Percentiles rank a stretch among this genome's conserved stretches.
Evolutionary conservation across 2,113 vertebrate genomes (phyloP).

Genomic region (Tetrao urogallus): DNA sequence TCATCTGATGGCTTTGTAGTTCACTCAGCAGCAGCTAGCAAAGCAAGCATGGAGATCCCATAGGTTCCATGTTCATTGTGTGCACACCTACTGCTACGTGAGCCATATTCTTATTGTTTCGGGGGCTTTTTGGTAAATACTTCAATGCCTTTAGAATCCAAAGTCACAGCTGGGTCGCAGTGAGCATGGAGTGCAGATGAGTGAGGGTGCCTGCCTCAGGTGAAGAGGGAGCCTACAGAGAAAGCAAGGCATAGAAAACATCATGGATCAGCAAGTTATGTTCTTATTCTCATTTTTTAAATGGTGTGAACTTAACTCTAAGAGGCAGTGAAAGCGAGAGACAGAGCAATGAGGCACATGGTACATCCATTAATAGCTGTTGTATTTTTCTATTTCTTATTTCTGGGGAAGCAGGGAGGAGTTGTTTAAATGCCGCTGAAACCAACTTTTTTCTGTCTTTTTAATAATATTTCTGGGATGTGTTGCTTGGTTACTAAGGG

Average conservation of each 20-base stretch:
- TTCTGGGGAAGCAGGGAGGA: neutral
- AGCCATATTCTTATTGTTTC: neutral
- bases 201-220: neutral
- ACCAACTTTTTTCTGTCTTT: neutral
- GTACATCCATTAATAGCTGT: neutral
- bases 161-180: neutral
- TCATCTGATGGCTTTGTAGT: neutral
- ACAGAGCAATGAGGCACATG: neutral
- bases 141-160: neutral
- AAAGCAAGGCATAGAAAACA: neutral
- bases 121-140: accelerated
- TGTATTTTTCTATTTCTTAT: neutral
- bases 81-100: no score
- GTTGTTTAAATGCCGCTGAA: neutral
- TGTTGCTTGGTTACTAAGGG: neutral
- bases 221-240: neutral
- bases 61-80: neutral
- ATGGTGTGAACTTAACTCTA: neutral
- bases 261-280: neutral
- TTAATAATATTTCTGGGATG: neutral
- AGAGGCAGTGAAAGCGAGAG: neutral
- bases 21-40: neutral
- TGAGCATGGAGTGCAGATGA: neutral
- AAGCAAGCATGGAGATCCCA: neutral
- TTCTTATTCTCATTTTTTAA: neutral